Evolutionary conservation across 2,888 invertebrate genomes (phyloP).

Genomic region (Schizaphis graminum): DNA sequence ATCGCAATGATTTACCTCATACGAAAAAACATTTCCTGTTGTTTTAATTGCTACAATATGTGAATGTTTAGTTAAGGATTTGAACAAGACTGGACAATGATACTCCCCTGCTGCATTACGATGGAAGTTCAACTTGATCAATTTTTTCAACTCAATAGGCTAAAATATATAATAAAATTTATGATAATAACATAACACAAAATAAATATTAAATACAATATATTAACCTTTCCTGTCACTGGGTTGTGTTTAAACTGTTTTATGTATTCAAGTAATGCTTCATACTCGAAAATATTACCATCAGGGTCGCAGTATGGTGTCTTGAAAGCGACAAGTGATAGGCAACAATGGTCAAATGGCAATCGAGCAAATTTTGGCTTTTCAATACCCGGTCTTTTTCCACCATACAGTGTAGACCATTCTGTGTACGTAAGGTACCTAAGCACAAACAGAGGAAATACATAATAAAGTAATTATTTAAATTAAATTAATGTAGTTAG

Average conservation of each 20-base stretch:
- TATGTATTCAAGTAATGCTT: slow-evolving; percentile 87
- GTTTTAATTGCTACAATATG: slow-evolving; percentile 91
- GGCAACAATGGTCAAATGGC: slow-evolving; percentile 92
- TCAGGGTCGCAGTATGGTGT: slow-evolving; percentile 91
- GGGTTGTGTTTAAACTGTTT: slow-evolving; percentile 95
- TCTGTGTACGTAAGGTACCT: slow-evolving; percentile 90
- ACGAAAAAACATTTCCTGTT: slow-evolving; percentile 95
- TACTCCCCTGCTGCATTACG: slow-evolving; percentile 87
- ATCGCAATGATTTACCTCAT: slow-evolving; percentile 75
- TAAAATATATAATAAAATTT: slow-evolving; percentile 70
- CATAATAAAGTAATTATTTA: slow-evolving; percentile 27
- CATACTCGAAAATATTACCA: slow-evolving; percentile 94
- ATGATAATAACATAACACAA: slow-evolving; percentile 2
- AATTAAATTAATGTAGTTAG: background rate
- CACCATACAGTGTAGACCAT: slow-evolving; percentile 91
- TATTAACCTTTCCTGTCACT: slow-evolving; percentile 84
- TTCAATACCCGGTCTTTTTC: slow-evolving; percentile 81
- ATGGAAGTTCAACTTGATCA: slow-evolving; percentile 88
- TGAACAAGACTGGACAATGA: slow-evolving; percentile 95
- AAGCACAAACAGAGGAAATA: slow-evolving; percentile 64
- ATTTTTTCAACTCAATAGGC: slow-evolving; percentile 83
- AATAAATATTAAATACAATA: slow-evolving; percentile 23
- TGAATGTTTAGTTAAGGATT: slow-evolving; percentile 92
- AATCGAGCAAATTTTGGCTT: slow-evolving; percentile 87
- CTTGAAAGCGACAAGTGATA: slow-evolving; percentile 92